Evolutionary conservation across 2,797 vertebrate species (phyloP).

Genomic region (Manis crassicaudata): DNA sequence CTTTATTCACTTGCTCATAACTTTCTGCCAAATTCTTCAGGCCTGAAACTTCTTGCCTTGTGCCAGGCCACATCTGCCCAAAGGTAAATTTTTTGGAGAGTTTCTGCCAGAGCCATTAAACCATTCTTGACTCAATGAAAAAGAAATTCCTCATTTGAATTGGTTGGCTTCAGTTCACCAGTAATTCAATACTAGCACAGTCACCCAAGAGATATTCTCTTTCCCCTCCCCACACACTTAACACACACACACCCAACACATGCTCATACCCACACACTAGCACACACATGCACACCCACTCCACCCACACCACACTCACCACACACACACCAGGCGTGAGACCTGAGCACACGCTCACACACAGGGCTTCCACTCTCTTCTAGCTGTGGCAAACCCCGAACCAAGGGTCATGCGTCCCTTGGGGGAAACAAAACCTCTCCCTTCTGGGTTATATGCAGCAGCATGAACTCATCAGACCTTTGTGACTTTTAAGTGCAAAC

Average conservation of each 20-base stretch:
- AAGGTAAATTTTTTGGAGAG: conserved; percentile 55
- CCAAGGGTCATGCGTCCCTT: not conserved
- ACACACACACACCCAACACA: not conserved
- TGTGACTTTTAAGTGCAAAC: not conserved
- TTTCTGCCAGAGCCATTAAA: conserved; percentile 45
- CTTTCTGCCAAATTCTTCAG: conserved; percentile 49
- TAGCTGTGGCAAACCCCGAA: not conserved
- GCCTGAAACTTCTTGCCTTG: conserved; percentile 56
- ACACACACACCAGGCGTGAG: not conserved
- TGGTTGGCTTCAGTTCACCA: not conserved
- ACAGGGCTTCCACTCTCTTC: not conserved
- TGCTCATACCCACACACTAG: not conserved
- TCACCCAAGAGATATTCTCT: not conserved
- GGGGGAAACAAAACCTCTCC: not conserved
- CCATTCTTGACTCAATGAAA: conserved; percentile 44
- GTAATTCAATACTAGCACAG: not conserved
- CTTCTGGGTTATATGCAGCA: not conserved
- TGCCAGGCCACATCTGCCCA: conserved; percentile 50
- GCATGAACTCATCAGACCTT: not conserved
- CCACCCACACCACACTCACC: not conserved
- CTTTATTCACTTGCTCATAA: conserved; percentile 47
- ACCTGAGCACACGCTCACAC: not conserved
- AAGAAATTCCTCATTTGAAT: conserved; percentile 42
- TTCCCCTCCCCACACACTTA: too few relatives aligned
- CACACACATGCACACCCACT: not conserved